These are phyloP conservation scores for Avahi laniger DNA, from an alignment of 2,797 vertebrate species.

Conservation along the genomic window DNA sequence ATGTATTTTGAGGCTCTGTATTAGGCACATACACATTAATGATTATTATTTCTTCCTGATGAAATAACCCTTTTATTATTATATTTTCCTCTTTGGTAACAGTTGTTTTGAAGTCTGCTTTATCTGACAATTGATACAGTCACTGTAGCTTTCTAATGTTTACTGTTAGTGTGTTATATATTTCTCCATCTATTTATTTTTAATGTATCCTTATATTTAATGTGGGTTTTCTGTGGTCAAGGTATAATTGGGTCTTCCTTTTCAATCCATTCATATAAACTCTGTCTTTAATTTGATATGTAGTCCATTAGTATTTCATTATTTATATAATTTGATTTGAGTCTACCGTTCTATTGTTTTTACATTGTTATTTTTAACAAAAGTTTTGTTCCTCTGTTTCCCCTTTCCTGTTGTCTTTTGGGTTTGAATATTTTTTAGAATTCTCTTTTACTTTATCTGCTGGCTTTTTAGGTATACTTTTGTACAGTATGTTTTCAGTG, in stretches of 20 bases:
- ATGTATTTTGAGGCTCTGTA: neutral
- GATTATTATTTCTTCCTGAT: neutral
- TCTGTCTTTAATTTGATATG: neutral
- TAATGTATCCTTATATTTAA: neutral
- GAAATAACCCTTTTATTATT: neutral
- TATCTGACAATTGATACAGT: neutral
- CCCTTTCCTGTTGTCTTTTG: neutral
- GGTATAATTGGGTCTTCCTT: neutral
- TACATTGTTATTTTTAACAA: neutral
- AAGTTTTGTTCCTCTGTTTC: neutral
- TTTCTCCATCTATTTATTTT: neutral
- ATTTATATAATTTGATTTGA: neutral
- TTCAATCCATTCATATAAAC: neutral
- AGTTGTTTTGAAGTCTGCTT: neutral
- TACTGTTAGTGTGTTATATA: neutral
- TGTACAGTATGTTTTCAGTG: neutral
- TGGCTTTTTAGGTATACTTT: neutral
- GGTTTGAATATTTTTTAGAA: neutral
- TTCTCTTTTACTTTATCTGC: neutral
- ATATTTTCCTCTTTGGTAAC: neutral
- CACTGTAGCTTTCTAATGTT: neutral
- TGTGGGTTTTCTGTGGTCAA: neutral
- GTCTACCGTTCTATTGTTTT: neutral
- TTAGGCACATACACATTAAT: neutral
- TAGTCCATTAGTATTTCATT: neutral